Base-by-base conservation (phyloP, 2,888 invertebrate species). In the Hyppa rectilinea region DNA sequence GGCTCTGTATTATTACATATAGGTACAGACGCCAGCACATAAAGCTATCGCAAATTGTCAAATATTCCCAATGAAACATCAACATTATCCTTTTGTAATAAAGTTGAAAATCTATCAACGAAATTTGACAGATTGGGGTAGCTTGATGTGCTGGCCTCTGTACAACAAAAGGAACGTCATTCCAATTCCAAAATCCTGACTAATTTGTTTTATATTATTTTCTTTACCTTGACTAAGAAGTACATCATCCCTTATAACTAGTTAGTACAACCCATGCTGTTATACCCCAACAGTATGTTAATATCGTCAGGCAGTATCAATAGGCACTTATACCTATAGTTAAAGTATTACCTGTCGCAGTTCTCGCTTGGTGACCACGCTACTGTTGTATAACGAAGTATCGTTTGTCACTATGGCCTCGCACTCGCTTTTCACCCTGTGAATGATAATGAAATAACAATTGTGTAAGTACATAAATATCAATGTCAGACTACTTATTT, bases 371-470 rank as follows among this genome's bases (percentile, higher is more conserved):
- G 87, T 90, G 85, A 92, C 83, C 76, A 89, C 79, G 36, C 90
- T 88, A 69, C 85, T 85, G 87, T 95, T 94, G 80, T 91, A 90
- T 73, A 93, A 86, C 55, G 87, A 83, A 76, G 88, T 92, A 88
- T 94, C 94, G 80, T 94, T 92, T 60, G 93, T 92, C 65, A 88
- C 92, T 74, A 95, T 94, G 88, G 95, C 95, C 91, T 92, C 90
- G 91, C 95, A 95, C 89, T 95, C 94, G 89, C 93, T 93, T 91
- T 93, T 91, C 89, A 92, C 92, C 89, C 95, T 95, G 95, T 83
- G 86, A 91, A 90, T 85, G 85, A 89, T 78, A 88, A 89, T 86
- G 74, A 86, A 83, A 78, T 81, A 58, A 71, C 56, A 64, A 71
- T 78, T 78, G 71, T 72, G 71, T 70, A 63, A 61, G 70, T 64